phyloP scores from a whole-genome alignment of 2,888 invertebrate species.

The Spisula solida region DNA sequence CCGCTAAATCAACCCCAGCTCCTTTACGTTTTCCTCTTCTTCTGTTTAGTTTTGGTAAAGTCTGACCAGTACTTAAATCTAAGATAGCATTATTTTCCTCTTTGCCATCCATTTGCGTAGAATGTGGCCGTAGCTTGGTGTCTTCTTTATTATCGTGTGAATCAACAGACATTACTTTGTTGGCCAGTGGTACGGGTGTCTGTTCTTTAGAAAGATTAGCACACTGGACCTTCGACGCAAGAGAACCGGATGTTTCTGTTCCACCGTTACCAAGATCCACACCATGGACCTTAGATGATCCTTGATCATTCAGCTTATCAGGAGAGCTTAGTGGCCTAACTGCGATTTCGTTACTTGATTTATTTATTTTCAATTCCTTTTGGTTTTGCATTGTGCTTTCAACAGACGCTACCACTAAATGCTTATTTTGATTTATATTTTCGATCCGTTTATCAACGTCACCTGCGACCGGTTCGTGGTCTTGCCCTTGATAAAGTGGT shows the following conservation, averaged over 20 bases:
- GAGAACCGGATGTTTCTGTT: background rate
- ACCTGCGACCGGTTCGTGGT: background rate
- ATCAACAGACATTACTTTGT: background rate
- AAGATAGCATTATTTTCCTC: background rate
- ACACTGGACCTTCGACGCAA: background rate
- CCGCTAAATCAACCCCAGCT: background rate
- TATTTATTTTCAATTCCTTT: background rate
- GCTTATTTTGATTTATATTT: background rate
- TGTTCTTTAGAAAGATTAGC: background rate
- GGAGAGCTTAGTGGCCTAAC: background rate
- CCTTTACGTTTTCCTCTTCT: background rate
- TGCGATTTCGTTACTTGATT: background rate
- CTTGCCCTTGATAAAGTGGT: background rate
- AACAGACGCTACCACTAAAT: background rate
- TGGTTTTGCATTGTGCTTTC: background rate
- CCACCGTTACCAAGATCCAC: background rate
- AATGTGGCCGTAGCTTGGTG: background rate
- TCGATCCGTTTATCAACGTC: background rate
- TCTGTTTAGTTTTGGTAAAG: background rate
- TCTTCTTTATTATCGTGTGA: background rate
- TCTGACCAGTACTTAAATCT: background rate
- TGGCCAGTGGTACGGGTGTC: background rate
- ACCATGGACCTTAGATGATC: background rate
- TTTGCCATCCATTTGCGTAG: background rate
- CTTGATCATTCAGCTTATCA: background rate